Conservation (phyloP, 1,140 invertebrate species). For the Cotesia glomerata region DNA sequence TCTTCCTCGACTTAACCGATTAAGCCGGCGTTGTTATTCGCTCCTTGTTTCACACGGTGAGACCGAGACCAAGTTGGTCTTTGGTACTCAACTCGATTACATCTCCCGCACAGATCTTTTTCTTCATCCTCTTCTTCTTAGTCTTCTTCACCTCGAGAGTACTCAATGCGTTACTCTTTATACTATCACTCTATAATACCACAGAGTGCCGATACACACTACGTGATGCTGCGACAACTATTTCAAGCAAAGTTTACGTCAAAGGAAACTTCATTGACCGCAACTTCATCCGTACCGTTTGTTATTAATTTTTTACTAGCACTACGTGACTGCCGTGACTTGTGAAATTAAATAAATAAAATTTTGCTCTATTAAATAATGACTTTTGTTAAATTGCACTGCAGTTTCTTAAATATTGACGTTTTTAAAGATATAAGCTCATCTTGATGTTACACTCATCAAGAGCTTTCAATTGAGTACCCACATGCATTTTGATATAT, state of each 20-base stretch:
- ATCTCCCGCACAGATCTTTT: slow-evolving; percentile 9
- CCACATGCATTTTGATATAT: no score
- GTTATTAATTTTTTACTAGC: not conserved
- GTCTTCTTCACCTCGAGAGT: not conserved
- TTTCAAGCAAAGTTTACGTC: slow-evolving; percentile 9
- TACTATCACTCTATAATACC: not conserved
- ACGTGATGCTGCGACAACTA: slow-evolving; percentile 20
- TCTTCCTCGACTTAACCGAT: not conserved
- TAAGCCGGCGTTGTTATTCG: slow-evolving; percentile 1
- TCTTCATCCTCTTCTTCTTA: not conserved
- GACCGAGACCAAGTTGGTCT: not conserved
- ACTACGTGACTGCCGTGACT: no score
- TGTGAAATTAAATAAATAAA: no score
- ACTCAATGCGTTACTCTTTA: no score
- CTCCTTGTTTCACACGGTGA: slow-evolving; percentile 24
- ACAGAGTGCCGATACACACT: not conserved
- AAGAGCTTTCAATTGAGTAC: no score
- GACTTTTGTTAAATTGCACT: no score
- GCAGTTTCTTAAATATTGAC: no score
- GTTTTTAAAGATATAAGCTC: no score
- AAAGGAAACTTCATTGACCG: slow-evolving; percentile 5
- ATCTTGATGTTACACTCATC: no score
- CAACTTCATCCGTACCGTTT: not conserved
- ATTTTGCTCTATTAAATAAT: no score
- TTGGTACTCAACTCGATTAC: slow-evolving; percentile 8